Conservation (phyloP, 2,888 invertebrate genomes). For the Galerucella nymphaeae region DNA sequence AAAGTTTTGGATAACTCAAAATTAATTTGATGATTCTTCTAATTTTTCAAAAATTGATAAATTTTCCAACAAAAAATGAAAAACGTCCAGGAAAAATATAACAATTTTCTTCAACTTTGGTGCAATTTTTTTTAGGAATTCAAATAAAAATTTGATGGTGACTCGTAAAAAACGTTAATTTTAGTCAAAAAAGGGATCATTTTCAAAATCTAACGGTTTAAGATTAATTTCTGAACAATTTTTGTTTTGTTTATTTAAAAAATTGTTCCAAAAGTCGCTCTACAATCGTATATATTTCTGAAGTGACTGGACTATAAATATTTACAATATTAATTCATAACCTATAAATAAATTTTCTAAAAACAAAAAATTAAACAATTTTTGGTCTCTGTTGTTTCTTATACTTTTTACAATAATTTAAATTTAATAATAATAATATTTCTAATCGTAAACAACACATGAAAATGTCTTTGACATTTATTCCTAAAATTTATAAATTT, state of each 20-base stretch:
- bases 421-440: slow-evolving; percentile 18
- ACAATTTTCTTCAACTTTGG: neutral
- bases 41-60: neutral
- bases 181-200: too few species aligned
- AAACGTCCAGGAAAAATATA: too few species aligned
- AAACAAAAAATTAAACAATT: slow-evolving; percentile 26
- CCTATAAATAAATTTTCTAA: neutral
- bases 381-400: slow-evolving; percentile 8
- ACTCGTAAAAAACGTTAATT: too few species aligned
- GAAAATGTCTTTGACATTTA: slow-evolving; percentile 40
- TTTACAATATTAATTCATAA: neutral
- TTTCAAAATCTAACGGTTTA: too few species aligned
- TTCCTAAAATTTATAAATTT: slow-evolving; percentile 44
- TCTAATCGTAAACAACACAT: slow-evolving; percentile 40
- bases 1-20: too few species aligned
- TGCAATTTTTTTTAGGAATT: neutral
- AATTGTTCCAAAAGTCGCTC: too few species aligned
- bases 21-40: neutral
- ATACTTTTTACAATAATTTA: slow-evolving; percentile 18
- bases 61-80: neutral
- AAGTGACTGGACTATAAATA: too few species aligned
- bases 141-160: too few species aligned
- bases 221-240: too few species aligned
- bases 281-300: too few species aligned
- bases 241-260: too few species aligned